A percentile compares a stretch with the other conserved stretches of the same genome.
Evolutionary conservation across 2,797 vertebrate species (phyloP).

Genomic region (Neoniphon sammara): DNA sequence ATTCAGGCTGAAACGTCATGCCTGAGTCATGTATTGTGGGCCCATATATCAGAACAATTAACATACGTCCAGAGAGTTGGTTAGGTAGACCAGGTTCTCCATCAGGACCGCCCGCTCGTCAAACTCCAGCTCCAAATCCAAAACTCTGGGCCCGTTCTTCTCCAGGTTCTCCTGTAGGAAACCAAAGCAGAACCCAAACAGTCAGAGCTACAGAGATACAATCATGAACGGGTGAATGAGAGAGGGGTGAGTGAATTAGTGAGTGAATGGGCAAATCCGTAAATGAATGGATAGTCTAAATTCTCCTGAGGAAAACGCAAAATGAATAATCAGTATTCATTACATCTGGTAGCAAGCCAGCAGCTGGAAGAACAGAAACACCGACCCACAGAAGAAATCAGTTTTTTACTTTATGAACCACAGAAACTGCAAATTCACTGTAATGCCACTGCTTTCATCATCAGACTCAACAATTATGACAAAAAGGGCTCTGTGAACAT

Average conservation of each 20-base stretch:
- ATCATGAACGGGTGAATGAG: background rate
- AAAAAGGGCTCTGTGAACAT: background rate
- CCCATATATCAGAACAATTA: background rate
- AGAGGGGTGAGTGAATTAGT: too few species aligned
- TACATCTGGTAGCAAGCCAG: background rate
- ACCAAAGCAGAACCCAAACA: slow-evolving; percentile 12
- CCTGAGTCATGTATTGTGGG: too few species aligned
- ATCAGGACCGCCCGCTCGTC: slow-evolving; percentile 92
- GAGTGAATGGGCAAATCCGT: too few species aligned
- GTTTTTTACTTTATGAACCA: background rate
- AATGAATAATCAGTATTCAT: background rate
- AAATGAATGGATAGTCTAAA: too few species aligned
- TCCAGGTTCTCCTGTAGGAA: slow-evolving; percentile 91
- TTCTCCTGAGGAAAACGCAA: too few species aligned
- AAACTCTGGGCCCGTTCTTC: slow-evolving; percentile 90
- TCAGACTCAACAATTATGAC: slow-evolving; percentile 15
- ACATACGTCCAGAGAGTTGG: slow-evolving; percentile 93
- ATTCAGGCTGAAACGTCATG: too few species aligned
- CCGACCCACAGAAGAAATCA: background rate
- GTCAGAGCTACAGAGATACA: slow-evolving; percentile 3
- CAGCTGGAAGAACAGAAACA: background rate
- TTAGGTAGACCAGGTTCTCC: slow-evolving; percentile 96
- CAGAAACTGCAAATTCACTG: slow-evolving; percentile 1
- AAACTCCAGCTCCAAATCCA: slow-evolving; percentile 95
- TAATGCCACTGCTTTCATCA: slow-evolving; percentile 25